These are phyloP conservation scores for human (Homo sapiens) DNA, from an alignment of 2,113 vertebrate genomes.

Conservation along the genomic window GRCh38 chr20:41156001-41156500, in stretches of 20 bases:
- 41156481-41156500: neutral
- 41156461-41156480: neutral
- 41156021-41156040: neutral
- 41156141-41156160: neutral
- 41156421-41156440: neutral
- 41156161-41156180: neutral
- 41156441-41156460: neutral
- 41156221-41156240: neutral
- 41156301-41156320: neutral
- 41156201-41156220: neutral
- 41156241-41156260: neutral
- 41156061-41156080: neutral
- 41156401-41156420: neutral
- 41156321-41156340: too few species aligned
- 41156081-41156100: neutral
- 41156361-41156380: neutral
- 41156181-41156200: neutral
- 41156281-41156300: neutral
- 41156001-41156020: neutral
- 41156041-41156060: neutral
- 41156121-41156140: neutral
- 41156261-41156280: neutral
- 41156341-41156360: neutral
- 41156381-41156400: neutral
- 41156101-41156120: neutral